Evolutionary conservation across 2,113 vertebrate genomes (phyloP), one percentile per base, ranked within the genome.

Genomic region (Platycercus adscitus): DNA sequence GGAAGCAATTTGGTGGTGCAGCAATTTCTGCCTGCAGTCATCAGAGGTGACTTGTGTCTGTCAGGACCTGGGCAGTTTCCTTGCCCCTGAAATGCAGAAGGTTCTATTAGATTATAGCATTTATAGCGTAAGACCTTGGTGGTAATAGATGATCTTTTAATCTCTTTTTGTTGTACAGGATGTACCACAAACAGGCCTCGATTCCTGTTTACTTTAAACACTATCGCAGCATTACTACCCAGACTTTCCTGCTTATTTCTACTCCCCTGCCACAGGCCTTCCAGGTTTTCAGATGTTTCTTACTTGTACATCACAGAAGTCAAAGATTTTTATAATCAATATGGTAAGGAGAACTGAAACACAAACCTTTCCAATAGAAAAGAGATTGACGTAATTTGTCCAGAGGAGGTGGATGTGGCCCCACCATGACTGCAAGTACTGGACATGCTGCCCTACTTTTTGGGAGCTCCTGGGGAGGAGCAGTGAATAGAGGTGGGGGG

Each of bases 121-220:
- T 83, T 88, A 6, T 50, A 55, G 43, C 50, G 0, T 49, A 63
- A 75, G 33, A 52, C 73, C 50, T 63, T 61, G 33, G 43, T 90
- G 52, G 83, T 63, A 88, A 58, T 26, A 44, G 53, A 63, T 92
- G 26, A 47, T 91, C 53, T 84, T 92, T 92, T 92, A 17, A 79
- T 93, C 68, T 86, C 73, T 91, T 72, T 47, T 47, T 71, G 10
- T 90, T 60, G 55, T 83, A 94, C 92, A 95, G 94, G 94, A 96
- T 94, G 88, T 94, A 90, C 88, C 60, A 90, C 90, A 93, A 90
- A 88, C 82, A 88, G 90, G 65, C 61, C 28, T 44, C 0, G 1
- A 96, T 96, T 95, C 95, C 93, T 96, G 93, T 96, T 97, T 95
- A 95, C 95, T 86, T 94, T 60, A 75, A 96, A 64, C 6, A 13